Evolutionary conservation across 35 echinoderm and acorn worm genomes (phyloP), one percentile per base, ranked within the genome.

Genomic region (Apostichopus californicus): DNA sequence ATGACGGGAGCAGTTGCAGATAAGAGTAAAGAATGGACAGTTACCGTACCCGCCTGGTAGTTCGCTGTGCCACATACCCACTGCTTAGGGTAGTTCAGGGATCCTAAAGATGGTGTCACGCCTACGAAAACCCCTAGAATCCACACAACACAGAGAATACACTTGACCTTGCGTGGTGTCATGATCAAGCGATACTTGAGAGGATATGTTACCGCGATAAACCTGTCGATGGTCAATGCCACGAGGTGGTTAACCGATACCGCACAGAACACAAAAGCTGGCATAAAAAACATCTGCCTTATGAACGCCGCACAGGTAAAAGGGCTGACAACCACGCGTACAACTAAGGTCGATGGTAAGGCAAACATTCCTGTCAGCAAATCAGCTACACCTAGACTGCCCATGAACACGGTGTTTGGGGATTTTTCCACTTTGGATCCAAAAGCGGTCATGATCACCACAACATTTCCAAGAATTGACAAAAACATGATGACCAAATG

Each of bases 191-290:
- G 77, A 52, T 25, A 79, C n/a, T 22, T 52, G 13, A 22, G 5
- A 18, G n/a, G 28, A 79, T 4, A 79, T 10, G 77, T 13, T 59
- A 87, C 14, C 11, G 85, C 85, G 57, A 87, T 87, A 87, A 87
- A 87, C 10, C 85, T 13, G 58, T 87, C 85, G 64, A 87, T 20
- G 17, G 88, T 90, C 59, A 87, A 46, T 24, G 85, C 57, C 9
- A 87, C 57, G 11, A 87, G 52, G 64, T 87, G 85, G 57, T n/a
- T 15, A 21, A 86, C 83, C 55, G 28, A 34, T 34, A 34, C 28
- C 28, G 28, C 28, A 34, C 28, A 34, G 2, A 34, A 34, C 28
- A 34, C 34, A 57, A 59, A 86, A 11, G 15, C 83, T 55, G 55
- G 55, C 55, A 57, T 59, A 55, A 86, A 86, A 57, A 79, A 52